Percentiles rank a stretch among this genome's conserved stretches.
These are phyloP conservation scores for Kuschelorhynchus macadamiae DNA, from an alignment of 2,888 invertebrate genomes.

Conservation along the genomic window DNA sequence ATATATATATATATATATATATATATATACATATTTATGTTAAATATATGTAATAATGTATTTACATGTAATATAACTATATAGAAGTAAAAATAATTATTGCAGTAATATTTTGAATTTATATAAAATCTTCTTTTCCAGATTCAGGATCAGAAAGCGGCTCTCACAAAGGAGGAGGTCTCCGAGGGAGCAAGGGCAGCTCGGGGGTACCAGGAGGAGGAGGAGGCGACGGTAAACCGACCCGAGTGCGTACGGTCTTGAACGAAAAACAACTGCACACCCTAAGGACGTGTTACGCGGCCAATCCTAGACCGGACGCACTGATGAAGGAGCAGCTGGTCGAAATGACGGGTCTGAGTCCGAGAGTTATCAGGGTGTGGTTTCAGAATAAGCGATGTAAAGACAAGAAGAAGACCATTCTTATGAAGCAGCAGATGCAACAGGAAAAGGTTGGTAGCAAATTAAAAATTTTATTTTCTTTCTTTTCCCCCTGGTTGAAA, in stretches of 20 bases:
- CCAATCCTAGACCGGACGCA: constrained; percentile 98
- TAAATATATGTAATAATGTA: too few species aligned
- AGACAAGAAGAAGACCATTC: constrained; percentile 96
- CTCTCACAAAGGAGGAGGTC: constrained; percentile 84
- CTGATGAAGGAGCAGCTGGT: constrained; percentile 99
- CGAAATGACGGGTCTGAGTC: constrained; percentile 98
- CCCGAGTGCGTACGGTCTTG: constrained; percentile 97
- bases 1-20: too few species aligned
- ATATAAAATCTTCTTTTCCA: constrained; percentile 71
- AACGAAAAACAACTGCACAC: constrained; percentile 99
- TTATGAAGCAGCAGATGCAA: constrained; percentile 97
- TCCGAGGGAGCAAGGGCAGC: constrained; percentile 65
- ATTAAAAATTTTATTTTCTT: too few species aligned
- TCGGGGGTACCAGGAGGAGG: constrained; percentile 68
- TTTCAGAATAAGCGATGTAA: constrained; percentile 99
- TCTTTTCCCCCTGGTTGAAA: too few species aligned
- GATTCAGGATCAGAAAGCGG: constrained; percentile 95
- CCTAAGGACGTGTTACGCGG: constrained; percentile 95
- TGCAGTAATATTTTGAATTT: too few species aligned
- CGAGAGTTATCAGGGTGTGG: constrained; percentile 99
- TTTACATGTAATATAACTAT: too few species aligned
- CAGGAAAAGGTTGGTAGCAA: constrained; percentile 87
- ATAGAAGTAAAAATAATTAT: too few species aligned
- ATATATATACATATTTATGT: too few species aligned
- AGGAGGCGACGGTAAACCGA: constrained; percentile 92